Base-by-base conservation (phyloP, 2,888 invertebrate genomes). In the Drosophila nigricruria region DNA sequence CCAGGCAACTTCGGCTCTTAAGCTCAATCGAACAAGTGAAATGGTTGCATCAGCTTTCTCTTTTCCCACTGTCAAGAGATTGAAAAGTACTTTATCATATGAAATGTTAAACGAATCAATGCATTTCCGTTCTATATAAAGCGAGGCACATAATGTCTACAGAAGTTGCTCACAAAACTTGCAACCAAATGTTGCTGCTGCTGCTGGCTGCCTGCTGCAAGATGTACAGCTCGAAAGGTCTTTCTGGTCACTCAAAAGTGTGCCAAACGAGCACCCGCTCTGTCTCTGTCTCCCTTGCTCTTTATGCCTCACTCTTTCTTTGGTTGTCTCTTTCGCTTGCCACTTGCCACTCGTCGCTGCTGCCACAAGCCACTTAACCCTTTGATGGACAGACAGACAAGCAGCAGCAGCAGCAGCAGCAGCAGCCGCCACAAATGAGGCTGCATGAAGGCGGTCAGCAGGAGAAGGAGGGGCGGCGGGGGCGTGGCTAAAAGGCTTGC, bases 331-430 rank as follows among this genome's bases (percentile, higher is more conserved):
- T 16, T 30, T 32, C 16, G 16, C 34, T 40, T 12, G 52, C 18
- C 27, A 34, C 52, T 66, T 43, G 74, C 23, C 49, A 47, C 73
- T 63, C 63, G 68, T 60, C 30, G 61, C 59, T 61, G 57, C 64
- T 75, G 76, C 79, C 85, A 69, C 82, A 84, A 81, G 82, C 79
- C 80, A 82, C 86, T 82, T 82, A 82, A 82, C 81, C 82, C 86
- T 82, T 82, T 82, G 86, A 85, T 79, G 82, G 82, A 79, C 81
- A 82, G 70, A 69, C 64, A 82, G 82, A 76, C 85, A 79, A 67
- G 9, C 36, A 32, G n/a, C 70, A 63, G 56, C 61, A 42, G 34
- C 62, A 38, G 23, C 62, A 45, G 59, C 62, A 36, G 18, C 63
- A 38, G 38, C 60, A 30, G 56, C 59, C 65, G 73, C 81, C 85